Conservation (phyloP, 2,888 invertebrate species). For the Phanerotoma sp. region DNA sequence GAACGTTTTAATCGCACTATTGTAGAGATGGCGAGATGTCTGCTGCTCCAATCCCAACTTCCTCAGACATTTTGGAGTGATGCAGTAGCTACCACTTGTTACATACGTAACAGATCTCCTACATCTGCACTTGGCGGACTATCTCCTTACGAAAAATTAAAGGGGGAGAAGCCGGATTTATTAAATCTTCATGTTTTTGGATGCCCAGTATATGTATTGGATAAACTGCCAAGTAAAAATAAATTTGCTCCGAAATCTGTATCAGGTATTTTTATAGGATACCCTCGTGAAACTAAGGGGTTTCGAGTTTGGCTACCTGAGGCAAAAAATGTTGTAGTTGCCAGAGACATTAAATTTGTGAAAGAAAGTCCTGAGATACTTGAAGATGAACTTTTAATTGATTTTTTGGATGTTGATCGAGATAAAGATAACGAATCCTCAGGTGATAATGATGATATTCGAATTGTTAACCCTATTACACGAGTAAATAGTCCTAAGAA, state of each 20-base stretch:
- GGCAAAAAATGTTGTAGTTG: background rate
- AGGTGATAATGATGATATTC: background rate
- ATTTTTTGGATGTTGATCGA: background rate
- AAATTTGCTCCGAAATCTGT: background rate
- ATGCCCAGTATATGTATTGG: background rate
- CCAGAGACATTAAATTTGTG: background rate
- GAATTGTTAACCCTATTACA: background rate
- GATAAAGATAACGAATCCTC: background rate
- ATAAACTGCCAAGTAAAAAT: background rate
- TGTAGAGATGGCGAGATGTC: conserved; percentile 33
- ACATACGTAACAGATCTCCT: background rate
- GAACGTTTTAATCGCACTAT: conserved; percentile 38
- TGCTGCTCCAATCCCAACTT: conserved; percentile 15
- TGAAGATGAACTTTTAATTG: background rate
- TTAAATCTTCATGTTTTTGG: background rate
- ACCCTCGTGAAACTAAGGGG: background rate
- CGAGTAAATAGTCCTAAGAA: background rate
- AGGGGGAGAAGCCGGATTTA: background rate
- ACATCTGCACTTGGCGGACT: background rate
- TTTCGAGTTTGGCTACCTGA: background rate
- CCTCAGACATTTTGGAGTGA: conserved; percentile 18
- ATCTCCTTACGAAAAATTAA: background rate
- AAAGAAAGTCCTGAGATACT: background rate
- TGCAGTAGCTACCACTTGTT: background rate
- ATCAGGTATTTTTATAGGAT: background rate